phyloP scores from a whole-genome alignment of 2,113 vertebrate genomes.

The Nestor notabilis region DNA sequence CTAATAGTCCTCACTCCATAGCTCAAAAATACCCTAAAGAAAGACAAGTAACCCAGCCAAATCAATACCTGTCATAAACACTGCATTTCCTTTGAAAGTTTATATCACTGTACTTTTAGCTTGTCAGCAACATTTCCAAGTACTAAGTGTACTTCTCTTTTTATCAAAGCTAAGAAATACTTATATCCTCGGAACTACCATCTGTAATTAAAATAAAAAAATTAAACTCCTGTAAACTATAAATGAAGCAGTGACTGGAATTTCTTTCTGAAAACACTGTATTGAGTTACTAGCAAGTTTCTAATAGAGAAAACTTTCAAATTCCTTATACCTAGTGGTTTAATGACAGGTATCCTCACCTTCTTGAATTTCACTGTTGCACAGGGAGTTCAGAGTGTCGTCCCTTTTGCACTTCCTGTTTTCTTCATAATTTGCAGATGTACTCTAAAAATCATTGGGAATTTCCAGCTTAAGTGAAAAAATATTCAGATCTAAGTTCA shows the following conservation, averaged over 20 bases:
- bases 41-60: conserved; percentile 21
- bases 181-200: conserved; percentile 16
- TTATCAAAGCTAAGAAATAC: conserved; percentile 56
- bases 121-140: conserved; percentile 63
- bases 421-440: not conserved
- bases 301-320: not conserved
- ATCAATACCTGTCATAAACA: conserved; percentile 38
- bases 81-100: conserved; percentile 11
- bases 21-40: not conserved
- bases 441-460: not conserved
- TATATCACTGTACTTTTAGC: not conserved
- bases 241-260: not conserved
- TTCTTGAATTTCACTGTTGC: not conserved
- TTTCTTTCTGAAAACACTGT: not conserved
- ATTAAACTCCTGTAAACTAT: not conserved
- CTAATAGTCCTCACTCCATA: not conserved
- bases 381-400: not conserved
- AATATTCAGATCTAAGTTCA: not conserved
- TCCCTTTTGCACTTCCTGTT: not conserved
- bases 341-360: not conserved
- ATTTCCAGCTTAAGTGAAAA: conserved; percentile 9
- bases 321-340: not conserved
- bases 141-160: conserved; percentile 9
- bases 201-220: not conserved
- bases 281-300: not conserved